Percentiles rank a stretch among this genome's conserved stretches.
These are phyloP conservation scores for Scomber colias DNA, from an alignment of 2,113 vertebrate genomes.

Conservation along the genomic window DNA sequence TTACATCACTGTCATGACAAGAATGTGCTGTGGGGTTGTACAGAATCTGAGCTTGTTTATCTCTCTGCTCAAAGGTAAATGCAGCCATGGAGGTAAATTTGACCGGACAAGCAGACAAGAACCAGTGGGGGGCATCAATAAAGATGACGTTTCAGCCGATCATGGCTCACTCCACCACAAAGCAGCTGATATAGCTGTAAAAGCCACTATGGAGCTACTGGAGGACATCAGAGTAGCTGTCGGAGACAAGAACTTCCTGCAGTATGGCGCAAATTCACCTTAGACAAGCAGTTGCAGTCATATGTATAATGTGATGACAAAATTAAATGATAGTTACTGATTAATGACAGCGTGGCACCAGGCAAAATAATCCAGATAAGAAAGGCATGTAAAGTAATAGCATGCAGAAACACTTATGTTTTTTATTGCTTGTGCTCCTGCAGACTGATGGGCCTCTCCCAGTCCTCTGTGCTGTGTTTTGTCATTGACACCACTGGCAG, in stretches of 20 bases:
- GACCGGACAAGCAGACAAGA: slow-evolving; percentile 63
- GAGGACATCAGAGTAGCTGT: slow-evolving; percentile 72
- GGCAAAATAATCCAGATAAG: not conserved
- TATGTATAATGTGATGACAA: not conserved
- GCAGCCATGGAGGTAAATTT: slow-evolving; percentile 67
- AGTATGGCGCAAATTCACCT: slow-evolving; percentile 33
- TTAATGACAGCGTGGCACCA: not conserved
- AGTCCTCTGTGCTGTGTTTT: slow-evolving; percentile 72
- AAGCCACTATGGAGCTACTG: slow-evolving; percentile 76
- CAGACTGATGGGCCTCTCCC: slow-evolving; percentile 77
- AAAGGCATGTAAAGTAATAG: not conserved
- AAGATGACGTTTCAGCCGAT: slow-evolving; percentile 53
- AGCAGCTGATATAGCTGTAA: slow-evolving; percentile 69
- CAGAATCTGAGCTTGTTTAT: not conserved
- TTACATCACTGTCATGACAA: no score
- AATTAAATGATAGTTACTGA: not conserved
- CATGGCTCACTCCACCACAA: slow-evolving; percentile 69
- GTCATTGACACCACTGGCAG: slow-evolving; percentile 82
- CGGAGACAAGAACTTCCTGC: slow-evolving; percentile 71
- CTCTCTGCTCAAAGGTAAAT: slow-evolving; percentile 69
- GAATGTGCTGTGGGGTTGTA: not conserved
- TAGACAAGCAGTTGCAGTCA: no score
- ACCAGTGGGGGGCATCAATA: slow-evolving; percentile 76
- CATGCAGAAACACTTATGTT: not conserved
- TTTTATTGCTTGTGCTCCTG: not conserved